These are phyloP conservation scores for Ochotona princeps DNA, from an alignment of 2,113 vertebrate species.

Conservation along the genomic window DNA sequence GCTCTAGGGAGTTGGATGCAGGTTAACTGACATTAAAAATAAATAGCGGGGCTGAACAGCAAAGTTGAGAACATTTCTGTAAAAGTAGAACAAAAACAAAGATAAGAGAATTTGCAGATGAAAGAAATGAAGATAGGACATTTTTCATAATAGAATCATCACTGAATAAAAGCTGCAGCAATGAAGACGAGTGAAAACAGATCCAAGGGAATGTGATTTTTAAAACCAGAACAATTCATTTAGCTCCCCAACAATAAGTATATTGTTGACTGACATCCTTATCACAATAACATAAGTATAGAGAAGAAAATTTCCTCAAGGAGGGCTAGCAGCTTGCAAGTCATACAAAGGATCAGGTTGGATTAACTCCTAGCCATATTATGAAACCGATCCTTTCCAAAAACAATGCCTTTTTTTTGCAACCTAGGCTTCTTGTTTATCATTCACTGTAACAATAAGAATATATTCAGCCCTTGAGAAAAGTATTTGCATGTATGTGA, in stretches of 20 bases:
- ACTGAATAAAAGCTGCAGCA: neutral
- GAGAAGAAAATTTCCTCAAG: neutral
- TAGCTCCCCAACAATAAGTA: neutral
- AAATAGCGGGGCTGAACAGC: neutral
- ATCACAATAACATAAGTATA: neutral
- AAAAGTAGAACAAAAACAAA: neutral
- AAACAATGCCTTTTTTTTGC: neutral
- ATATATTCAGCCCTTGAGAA: constrained; percentile 6
- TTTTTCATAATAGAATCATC: neutral
- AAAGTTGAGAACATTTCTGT: constrained; percentile 17
- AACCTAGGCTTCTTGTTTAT: neutral
- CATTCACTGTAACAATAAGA: neutral
- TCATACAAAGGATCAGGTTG: neutral
- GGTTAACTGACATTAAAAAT: neutral
- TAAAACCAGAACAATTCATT: neutral
- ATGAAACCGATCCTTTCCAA: constrained; percentile 24
- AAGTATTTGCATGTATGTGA: neutral
- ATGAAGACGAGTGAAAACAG: neutral
- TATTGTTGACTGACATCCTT: too few relatives aligned
- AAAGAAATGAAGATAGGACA: neutral
- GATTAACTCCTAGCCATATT: neutral
- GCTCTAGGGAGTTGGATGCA: neutral
- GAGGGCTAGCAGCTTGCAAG: neutral
- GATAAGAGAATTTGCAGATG: neutral
- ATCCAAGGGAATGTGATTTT: neutral